Conservation (phyloP, 2,113 vertebrate genomes). For the Saimiri boliviensis region DNA sequence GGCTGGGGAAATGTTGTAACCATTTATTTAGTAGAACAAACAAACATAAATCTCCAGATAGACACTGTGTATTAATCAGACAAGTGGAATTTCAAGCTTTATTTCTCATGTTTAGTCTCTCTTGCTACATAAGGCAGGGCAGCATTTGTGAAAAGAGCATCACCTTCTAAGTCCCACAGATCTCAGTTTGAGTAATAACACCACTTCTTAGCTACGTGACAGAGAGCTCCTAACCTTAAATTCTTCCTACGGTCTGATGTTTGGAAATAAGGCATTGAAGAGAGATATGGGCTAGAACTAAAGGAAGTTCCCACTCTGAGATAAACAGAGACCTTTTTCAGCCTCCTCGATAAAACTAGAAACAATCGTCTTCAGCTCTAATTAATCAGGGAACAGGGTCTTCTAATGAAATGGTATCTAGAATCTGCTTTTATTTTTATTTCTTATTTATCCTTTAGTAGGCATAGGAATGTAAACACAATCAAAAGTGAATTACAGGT, state of each 20-base stretch:
- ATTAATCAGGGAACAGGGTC: background rate
- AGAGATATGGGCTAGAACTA: background rate
- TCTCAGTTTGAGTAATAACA: slow-evolving; percentile 40
- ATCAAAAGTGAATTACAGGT: background rate
- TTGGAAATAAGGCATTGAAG: slow-evolving; percentile 42
- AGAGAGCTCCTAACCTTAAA: slow-evolving; percentile 47
- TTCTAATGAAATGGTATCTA: background rate
- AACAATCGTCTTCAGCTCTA: background rate
- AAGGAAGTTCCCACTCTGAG: slow-evolving; percentile 28
- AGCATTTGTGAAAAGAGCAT: background rate
- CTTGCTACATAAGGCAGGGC: slow-evolving; percentile 40
- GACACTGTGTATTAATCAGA: slow-evolving; percentile 75
- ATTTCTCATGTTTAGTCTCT: slow-evolving; percentile 68
- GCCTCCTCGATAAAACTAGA: background rate
- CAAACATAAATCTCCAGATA: slow-evolving; percentile 78
- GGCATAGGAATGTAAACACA: background rate
- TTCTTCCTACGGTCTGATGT: slow-evolving; percentile 46
- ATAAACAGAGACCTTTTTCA: background rate
- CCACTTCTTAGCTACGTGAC: slow-evolving; percentile 33
- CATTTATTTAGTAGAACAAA: slow-evolving; percentile 79
- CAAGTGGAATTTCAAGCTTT: slow-evolving; percentile 75
- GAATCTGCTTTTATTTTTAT: background rate
- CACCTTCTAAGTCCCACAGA: slow-evolving; percentile 51
- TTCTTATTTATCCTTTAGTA: background rate
- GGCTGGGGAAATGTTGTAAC: slow-evolving; percentile 73